Evolutionary conservation across 2,797 vertebrate species (phyloP).

Genomic region (Scolopax rusticola): DNA sequence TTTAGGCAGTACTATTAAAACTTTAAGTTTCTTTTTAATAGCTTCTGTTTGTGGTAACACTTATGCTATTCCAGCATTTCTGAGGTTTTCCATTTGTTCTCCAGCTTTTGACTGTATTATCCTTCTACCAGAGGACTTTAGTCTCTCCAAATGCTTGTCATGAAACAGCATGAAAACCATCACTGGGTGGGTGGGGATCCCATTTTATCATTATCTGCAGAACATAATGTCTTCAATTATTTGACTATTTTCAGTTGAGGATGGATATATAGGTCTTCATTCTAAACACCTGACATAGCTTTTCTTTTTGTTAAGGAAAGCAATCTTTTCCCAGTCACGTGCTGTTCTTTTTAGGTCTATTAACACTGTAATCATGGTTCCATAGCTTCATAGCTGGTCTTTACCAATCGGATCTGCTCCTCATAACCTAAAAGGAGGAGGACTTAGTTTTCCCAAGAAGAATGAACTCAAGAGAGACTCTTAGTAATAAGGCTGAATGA

Average conservation of each 20-base stretch:
- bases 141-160: not conserved
- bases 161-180: not conserved
- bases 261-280: not conserved
- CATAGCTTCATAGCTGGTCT: not conserved
- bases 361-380: not conserved
- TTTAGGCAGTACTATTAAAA: constrained; percentile 20
- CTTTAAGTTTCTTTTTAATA: constrained; percentile 15
- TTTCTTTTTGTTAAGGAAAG: not conserved
- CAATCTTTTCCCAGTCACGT: not conserved
- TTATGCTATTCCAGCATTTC: not conserved
- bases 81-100: constrained; percentile 5
- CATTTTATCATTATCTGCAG: not conserved
- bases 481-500: not conserved
- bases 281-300: not conserved
- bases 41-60: constrained; percentile 11
- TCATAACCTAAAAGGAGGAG: not conserved
- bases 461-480: not conserved
- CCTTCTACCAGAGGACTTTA: not conserved
- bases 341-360: not conserved
- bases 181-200: not conserved
- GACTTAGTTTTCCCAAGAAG: not conserved
- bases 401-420: not conserved
- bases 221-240: not conserved
- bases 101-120: not conserved
- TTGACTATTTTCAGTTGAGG: not conserved